Percentiles rank a stretch among this genome's conserved stretches.
Conservation (phyloP, 2,888 invertebrate species). For the Ecdyonurus torrentis region DNA sequence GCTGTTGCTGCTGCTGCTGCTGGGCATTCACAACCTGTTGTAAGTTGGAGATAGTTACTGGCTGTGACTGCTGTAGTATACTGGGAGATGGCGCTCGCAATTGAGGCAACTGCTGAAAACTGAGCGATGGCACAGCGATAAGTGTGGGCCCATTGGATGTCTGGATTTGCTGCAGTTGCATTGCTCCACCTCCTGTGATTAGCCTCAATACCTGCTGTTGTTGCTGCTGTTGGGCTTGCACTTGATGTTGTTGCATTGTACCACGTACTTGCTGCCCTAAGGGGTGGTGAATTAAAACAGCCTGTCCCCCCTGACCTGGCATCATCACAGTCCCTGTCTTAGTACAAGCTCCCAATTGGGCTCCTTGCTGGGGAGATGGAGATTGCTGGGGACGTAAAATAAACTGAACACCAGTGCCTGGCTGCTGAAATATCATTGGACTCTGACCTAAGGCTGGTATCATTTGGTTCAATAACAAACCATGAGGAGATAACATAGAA, state of each 20-base stretch:
- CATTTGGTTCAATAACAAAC: constrained; percentile 10
- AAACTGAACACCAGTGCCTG: constrained; percentile 46
- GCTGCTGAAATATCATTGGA: constrained; percentile 42
- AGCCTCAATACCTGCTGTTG: constrained; percentile 20
- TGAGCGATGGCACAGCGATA: constrained; percentile 24
- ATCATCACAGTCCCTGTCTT: not conserved
- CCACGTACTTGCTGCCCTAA: constrained; percentile 4
- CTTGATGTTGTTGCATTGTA: constrained; percentile 12
- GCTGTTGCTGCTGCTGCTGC: constrained; percentile 14
- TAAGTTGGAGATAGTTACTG: not conserved
- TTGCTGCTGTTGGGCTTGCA: constrained; percentile 16
- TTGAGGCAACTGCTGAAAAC: constrained; percentile 14
- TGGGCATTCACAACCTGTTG: constrained; percentile 6
- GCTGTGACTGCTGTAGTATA: constrained; percentile 4
- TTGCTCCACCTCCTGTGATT: constrained; percentile 21
- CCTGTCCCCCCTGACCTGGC: constrained; percentile 4
- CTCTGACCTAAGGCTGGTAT: constrained; percentile 23
- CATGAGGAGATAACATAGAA: not conserved
- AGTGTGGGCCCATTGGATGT: constrained; percentile 30
- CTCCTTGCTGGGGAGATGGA: constrained; percentile 33
- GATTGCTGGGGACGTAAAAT: constrained; percentile 35
- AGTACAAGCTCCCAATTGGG: constrained; percentile 19
- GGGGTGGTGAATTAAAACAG: constrained; percentile 6
- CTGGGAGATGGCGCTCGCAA: constrained; percentile 12
- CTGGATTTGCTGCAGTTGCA: constrained; percentile 32